Base-by-base conservation (phyloP, 2,888 invertebrate genomes). In the Antheraea yamamai region DNA sequence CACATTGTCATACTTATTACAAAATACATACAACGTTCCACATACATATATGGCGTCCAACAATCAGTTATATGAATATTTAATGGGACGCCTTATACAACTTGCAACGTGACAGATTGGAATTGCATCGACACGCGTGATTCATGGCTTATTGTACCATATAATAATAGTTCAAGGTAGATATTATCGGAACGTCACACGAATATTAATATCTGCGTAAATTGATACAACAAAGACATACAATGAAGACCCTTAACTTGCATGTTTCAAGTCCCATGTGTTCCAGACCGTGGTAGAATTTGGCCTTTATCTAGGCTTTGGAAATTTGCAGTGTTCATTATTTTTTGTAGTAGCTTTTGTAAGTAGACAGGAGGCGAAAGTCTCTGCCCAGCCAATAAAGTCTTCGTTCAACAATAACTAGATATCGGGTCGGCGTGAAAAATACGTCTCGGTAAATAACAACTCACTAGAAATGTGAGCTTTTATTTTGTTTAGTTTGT, bases 1-100 rank as follows among this genome's bases (percentile, higher is more conserved):
- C 47, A 47, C 12, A 47, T 47, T 47, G 12, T 47, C 47, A 47
- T 12, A 23, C 2, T 66, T 30, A 16, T 26, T 30, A 30, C 64
- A 66, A 12, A 66, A 66, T 1, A 30, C 64, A 16, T 4, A 12
- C 64, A 12, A 66, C 64, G 64, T 76, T 77, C 74, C 71, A 75
- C 75, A 76, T 75, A 72, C 76, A 78, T 73, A 81, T 80, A 80
- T 75, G 79, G 81, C 75, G 76, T 73, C 76, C 58, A 61, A 75
- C 75, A 74, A 72, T 76, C 74, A 58, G 51, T 72, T 72, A 76
- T 79, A 76, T 81, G 82, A 81, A 84, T 84, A 79, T 75, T 76
- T 80, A 82, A 81, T 79, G 75, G 77, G 76, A 77, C 76, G 77
- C 79, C 80, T 79, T 82, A 79, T 81, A 81, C 75, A 77, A 78